Base-by-base conservation (phyloP, 2,888 invertebrate genomes). In the Adela reaumurella region DNA sequence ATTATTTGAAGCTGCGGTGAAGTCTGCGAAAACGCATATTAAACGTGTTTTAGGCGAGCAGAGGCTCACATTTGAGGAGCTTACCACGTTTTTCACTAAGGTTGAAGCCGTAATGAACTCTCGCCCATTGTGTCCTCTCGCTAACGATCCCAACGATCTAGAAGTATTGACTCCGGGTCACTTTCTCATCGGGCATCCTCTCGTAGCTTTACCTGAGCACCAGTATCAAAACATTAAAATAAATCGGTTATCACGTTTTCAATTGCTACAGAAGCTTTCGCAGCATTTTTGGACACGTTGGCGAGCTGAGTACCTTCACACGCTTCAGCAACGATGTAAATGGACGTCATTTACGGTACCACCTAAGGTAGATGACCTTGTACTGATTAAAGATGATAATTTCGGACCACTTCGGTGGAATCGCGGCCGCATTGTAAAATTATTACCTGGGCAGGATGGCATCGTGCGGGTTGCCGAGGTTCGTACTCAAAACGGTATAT, bases 101-200 rank as follows among this genome's bases (percentile, higher is more conserved):
- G 46, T 46, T 2, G 49, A 49, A 11, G 46, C 49, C 2, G 46
- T 46, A 2, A 24, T 46, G 43, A 49, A 49, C 19, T 46, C 46
- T 3, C 4, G 46, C 8, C 46, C 46, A 2, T 29, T 49, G 4
- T 46, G 46, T 17, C 49, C 46, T 17, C 43, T 46, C 4, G 43
- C 43, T 24, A 24, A 24, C 10, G 24, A 24, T 5, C 24, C 24
- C 24, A 10, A 24, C 10, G 24, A 24, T 35, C 42, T 44, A 1
- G 19, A 20, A 5, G 49, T 51, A 5, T 48, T 55, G 19, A 56
- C 54, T n/a, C 52, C 54, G 0, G 53, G 51, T 10, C 55, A 55
- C 44, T 55, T 56, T 46, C 42, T 55, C 19, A 47, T 56, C 2
- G 54, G 56, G n/a, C 49, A 52, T 45, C 50, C 52, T 16, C 41